Conservation (phyloP, 2,113 vertebrate species). For the Xyrauchen texanus region DNA sequence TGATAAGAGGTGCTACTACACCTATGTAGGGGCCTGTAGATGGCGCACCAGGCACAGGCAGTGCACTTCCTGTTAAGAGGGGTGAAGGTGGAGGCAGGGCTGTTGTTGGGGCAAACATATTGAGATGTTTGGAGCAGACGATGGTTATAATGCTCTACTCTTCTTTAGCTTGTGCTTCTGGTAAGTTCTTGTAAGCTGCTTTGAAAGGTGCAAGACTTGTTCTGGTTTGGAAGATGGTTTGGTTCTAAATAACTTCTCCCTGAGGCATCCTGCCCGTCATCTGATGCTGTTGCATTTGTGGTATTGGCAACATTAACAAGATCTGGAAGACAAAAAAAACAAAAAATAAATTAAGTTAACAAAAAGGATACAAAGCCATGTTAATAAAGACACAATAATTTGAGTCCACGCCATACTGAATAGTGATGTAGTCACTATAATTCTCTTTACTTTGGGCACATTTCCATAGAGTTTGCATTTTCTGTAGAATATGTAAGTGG, state of each 20-base stretch:
- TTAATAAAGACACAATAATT: no score
- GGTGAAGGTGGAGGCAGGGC: conserved; percentile 43
- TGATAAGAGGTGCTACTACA: background rate
- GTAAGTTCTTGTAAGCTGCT: background rate
- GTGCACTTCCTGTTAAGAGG: conserved; percentile 41
- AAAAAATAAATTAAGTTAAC: no score
- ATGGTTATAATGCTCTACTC: background rate
- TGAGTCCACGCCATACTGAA: no score
- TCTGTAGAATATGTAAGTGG: no score
- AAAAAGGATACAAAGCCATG: no score
- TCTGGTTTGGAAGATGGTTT: background rate
- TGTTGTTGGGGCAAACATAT: conserved; percentile 52
- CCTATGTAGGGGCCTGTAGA: conserved; percentile 46
- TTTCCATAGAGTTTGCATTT: no score
- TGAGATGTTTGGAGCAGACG: background rate
- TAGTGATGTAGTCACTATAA: no score
- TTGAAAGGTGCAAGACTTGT: background rate
- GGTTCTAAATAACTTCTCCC: conserved; percentile 32
- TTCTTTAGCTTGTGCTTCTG: conserved; percentile 5
- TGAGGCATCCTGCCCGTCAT: conserved; percentile 8
- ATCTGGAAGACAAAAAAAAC: conserved; percentile 25
- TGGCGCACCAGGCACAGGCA: conserved; percentile 38
- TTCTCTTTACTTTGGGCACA: no score
- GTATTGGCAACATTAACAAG: background rate
- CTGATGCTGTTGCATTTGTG: conserved; percentile 17